These are phyloP conservation scores for Napeogenes inachia DNA, from an alignment of 2,888 invertebrate species.

Conservation along the genomic window DNA sequence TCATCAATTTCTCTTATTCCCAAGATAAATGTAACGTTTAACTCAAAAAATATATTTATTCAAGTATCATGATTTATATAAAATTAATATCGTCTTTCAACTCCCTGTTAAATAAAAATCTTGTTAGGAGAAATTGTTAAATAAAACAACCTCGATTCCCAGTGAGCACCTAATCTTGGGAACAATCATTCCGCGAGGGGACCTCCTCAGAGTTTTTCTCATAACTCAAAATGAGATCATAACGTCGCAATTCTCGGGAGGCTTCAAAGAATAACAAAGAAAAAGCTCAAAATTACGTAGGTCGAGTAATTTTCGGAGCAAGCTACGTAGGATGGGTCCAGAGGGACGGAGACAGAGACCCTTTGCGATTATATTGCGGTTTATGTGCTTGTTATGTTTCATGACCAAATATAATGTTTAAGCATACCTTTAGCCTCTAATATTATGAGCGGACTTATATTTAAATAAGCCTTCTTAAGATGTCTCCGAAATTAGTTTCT, in stretches of 20 bases:
- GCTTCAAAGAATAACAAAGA: constrained; percentile 73
- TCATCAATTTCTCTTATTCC: neutral
- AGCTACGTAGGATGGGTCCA: constrained; percentile 64
- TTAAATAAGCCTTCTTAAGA: neutral
- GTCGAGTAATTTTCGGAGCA: constrained; percentile 74
- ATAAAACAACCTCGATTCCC: constrained; percentile 35
- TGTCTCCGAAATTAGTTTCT: neutral
- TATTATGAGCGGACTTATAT: constrained; percentile 1
- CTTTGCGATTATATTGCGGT: constrained; percentile 69
- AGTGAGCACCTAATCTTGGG: constrained; percentile 63
- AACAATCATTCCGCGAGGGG: constrained; percentile 67
- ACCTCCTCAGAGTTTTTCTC: constrained; percentile 71
- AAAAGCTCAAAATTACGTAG: constrained; percentile 72
- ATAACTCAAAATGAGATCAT: constrained; percentile 77
- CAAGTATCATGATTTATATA: neutral
- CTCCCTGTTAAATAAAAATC: constrained; percentile 5
- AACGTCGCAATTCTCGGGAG: constrained; percentile 71
- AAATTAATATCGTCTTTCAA: constrained; percentile 2
- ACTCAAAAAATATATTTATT: neutral
- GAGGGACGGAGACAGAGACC: constrained; percentile 59
- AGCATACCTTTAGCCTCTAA: constrained; percentile 39
- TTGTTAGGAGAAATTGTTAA: constrained; percentile 10
- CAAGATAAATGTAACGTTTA: neutral
- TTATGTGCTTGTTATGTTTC: constrained; percentile 76
- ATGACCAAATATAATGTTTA: constrained; percentile 49